Evolutionary conservation across 2,888 invertebrate genomes (phyloP), one percentile per base, ranked within the genome.

Genomic region (Drosophila helvetica): DNA sequence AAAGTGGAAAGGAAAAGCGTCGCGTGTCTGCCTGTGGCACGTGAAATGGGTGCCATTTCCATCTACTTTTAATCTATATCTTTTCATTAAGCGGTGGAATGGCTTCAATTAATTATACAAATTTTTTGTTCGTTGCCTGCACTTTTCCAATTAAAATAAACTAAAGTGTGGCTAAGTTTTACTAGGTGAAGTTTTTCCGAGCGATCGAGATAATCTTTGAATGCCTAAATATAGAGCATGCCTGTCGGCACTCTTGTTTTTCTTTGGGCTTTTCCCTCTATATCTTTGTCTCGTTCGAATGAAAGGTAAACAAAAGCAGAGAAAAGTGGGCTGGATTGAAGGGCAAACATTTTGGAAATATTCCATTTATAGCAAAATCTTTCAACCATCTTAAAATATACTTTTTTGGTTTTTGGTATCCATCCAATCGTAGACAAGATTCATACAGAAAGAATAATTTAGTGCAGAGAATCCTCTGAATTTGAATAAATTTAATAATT

Each of bases 91-190:
- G 58, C 19, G 22, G 2, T 6, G 10, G 43, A 51, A 47, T 33
- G 50, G 30, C 38, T 9, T 38, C 69, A 56, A 70, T 77, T 73
- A 75, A 75, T 73, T 71, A 75, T 51, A 70, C 60, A 78, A 78
- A 69, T 78, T 61, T 50, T n/a, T 18, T 52, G n/a, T n/a, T n/a
- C n/a, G n/a, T 58, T 47, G 64, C 66, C n/a, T 25, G 45, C 45
- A 61, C 33, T 50, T 57, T 58, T 22, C 42, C 43, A 57, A 47
- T 75, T 48, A 17, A 58, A 51, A 61, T 63, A 8, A 50, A 33
- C 45, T 64, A 33, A 64, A 74, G 70, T 77, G 77, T 42, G 45
- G 5, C 42, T 18, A 22, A 57, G 33, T 59, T 18, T 47, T 61
- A 45, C 12, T 38, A n/a, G 38, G 38, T n/a, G 38, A 38, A 38